Conservation (phyloP, 1,140 invertebrate genomes). For the Eupristina koningsbergeri region DNA sequence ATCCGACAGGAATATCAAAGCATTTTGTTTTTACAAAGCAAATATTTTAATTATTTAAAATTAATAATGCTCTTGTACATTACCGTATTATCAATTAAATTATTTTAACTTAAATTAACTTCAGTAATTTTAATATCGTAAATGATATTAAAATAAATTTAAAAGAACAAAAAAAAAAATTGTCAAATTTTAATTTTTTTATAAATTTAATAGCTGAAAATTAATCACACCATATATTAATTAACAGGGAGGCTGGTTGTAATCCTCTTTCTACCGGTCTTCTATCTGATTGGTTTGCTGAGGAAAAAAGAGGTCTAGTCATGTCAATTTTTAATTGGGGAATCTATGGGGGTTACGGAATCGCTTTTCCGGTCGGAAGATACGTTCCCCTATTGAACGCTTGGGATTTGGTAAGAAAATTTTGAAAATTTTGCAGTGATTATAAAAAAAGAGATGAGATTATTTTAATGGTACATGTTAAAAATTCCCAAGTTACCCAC, state of each 20-base stretch:
- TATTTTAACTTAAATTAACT: too few species aligned
- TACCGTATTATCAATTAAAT: too few species aligned
- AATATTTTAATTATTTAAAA: background rate
- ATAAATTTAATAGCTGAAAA: too few species aligned
- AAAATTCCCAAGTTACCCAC: too few species aligned
- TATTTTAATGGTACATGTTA: too few species aligned
- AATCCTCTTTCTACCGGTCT: conserved; percentile 90
- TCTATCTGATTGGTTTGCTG: conserved; percentile 88
- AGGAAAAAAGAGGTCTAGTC: conserved; percentile 87
- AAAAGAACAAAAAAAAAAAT: too few species aligned
- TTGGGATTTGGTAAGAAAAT: conserved; percentile 79
- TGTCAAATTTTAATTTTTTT: too few species aligned
- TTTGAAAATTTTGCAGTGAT: background rate
- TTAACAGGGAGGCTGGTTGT: conserved; percentile 86
- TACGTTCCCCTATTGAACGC: conserved; percentile 87
- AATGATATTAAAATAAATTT: too few species aligned
- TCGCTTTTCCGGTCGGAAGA: conserved; percentile 92
- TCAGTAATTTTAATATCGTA: too few species aligned
- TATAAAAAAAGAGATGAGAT: too few species aligned
- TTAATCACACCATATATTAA: background rate
- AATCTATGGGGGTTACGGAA: conserved; percentile 94
- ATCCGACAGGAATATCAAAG: too few species aligned
- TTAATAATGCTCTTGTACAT: too few species aligned
- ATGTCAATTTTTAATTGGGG: conserved; percentile 97
- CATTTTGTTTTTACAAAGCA: background rate